These are phyloP conservation scores for Empidonax alnorum DNA, from an alignment of 2,113 vertebrate genomes.

Conservation along the genomic window DNA sequence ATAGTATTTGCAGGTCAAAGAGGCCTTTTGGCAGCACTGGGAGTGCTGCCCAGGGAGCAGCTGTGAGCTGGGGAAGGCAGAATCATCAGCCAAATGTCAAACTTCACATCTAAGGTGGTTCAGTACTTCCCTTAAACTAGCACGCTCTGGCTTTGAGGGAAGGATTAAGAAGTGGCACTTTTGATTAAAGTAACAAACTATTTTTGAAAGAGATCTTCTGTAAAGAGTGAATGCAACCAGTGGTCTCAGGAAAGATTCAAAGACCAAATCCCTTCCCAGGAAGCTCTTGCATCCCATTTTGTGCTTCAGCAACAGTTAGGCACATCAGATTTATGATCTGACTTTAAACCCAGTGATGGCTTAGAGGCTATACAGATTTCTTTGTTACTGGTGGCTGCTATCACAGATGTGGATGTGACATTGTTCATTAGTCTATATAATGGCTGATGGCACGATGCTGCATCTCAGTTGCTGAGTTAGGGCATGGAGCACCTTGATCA, in stretches of 20 bases:
- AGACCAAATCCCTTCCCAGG: background rate
- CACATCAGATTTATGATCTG: background rate
- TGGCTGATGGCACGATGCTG: rapidly evolving
- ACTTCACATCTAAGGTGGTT: background rate
- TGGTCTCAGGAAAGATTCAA: background rate
- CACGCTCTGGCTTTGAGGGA: background rate
- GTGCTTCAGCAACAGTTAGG: background rate
- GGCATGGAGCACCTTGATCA: background rate
- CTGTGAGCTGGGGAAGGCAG: background rate
- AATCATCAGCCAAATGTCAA: background rate
- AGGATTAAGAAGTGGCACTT: background rate
- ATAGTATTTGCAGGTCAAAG: background rate
- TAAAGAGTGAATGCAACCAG: background rate
- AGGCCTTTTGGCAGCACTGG: background rate
- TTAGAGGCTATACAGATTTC: background rate
- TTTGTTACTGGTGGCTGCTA: background rate
- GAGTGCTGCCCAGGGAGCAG: background rate
- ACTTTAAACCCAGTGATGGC: background rate
- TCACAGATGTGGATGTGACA: background rate
- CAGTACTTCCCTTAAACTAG: background rate
- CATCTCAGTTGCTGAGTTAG: background rate
- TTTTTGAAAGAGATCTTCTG: background rate
- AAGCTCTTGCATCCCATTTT: background rate
- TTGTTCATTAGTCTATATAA: background rate
- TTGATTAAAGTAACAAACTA: background rate